Percentiles rank a stretch among this genome's conserved stretches.
phyloP scores from a whole-genome alignment of 2,888 invertebrate species.

The Isoperla grammatica region DNA sequence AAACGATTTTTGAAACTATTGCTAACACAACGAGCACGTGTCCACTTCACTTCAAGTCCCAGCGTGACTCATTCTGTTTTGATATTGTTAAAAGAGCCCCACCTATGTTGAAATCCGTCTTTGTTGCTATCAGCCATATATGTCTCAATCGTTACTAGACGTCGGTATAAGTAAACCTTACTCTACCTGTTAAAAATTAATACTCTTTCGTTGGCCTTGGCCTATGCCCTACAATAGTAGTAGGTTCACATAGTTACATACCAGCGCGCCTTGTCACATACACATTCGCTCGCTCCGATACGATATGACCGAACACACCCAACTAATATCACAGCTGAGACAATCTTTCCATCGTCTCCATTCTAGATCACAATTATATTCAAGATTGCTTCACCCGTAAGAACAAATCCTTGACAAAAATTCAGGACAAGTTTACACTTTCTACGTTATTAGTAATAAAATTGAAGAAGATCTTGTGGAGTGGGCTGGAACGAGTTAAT shows the following conservation, averaged over 20 bases:
- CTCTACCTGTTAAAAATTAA: not conserved
- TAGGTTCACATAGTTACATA: not conserved
- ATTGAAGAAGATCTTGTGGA: not conserved
- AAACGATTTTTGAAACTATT: too few relatives aligned
- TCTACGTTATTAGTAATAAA: conserved; percentile 2
- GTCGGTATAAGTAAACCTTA: too few relatives aligned
- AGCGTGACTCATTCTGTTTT: too few relatives aligned
- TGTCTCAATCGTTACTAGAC: too few relatives aligned
- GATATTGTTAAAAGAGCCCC: too few relatives aligned
- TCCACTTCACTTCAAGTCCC: too few relatives aligned
- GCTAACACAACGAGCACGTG: too few relatives aligned
- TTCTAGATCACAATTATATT: conserved; percentile 5
- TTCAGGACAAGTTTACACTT: conserved; percentile 4
- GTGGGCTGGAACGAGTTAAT: not conserved
- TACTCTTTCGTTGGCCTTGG: conserved; percentile 1
- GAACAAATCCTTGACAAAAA: conserved; percentile 10
- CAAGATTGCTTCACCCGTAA: not conserved
- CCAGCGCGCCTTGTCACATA: not conserved
- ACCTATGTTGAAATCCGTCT: too few relatives aligned
- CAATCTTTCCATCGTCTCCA: not conserved
- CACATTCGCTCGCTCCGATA: not conserved
- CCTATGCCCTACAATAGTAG: conserved; percentile 1
- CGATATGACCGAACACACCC: not conserved
- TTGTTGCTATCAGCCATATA: too few relatives aligned
- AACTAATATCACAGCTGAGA: not conserved